Evolutionary conservation across 2,113 vertebrate species (phyloP), one percentile per base, ranked within the genome.

Genomic region (Fulmarus glacialis): DNA sequence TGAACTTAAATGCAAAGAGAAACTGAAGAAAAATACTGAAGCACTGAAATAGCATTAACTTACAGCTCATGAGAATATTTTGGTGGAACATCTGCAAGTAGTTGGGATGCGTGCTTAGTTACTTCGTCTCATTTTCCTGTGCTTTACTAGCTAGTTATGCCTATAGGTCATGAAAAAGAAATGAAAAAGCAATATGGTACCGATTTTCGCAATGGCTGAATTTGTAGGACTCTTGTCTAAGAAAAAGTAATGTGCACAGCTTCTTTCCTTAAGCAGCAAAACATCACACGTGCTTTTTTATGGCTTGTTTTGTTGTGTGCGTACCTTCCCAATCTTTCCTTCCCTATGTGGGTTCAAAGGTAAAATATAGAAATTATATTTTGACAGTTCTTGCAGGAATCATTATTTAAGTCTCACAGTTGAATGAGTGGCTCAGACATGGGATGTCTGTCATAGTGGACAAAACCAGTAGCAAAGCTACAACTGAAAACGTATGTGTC

Each of bases 121-220:
- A 42, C n/a, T 58, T 82, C 13, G 19, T 52, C 36, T 50, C 20
- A 15, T 26, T 66, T 4, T 73, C 7, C 42, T 50, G 16, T 0
- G 0, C 26, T 64, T 58, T 50, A 30, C 27, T 80, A 1, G 1
- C 26, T 50, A 12, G 26, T 42, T 2, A 1, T 43, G 24, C 36
- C 30, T 42, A 8, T 27, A 62, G 26, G 43, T 74, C 26, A 38
- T 22, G 18, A 18, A 45, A 19, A 45, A 18, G 45, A 45, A 45
- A 43, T 45, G 43, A 43, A 40, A 53, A 71, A 14, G 27, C 53
- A 36, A 32, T 22, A 36, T 0, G 36, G 43, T 18, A 12, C 21
- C 3, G 13, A 8, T 45, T 67, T 74, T 60, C 15, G 18, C 34
- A 45, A 10, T 29, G 60, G 10, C 23, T 53, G 62, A 29, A 45